Evolutionary conservation across 2,888 invertebrate genomes (phyloP), one percentile per base, ranked within the genome.

Genomic region (Drosophila helvetica): DNA sequence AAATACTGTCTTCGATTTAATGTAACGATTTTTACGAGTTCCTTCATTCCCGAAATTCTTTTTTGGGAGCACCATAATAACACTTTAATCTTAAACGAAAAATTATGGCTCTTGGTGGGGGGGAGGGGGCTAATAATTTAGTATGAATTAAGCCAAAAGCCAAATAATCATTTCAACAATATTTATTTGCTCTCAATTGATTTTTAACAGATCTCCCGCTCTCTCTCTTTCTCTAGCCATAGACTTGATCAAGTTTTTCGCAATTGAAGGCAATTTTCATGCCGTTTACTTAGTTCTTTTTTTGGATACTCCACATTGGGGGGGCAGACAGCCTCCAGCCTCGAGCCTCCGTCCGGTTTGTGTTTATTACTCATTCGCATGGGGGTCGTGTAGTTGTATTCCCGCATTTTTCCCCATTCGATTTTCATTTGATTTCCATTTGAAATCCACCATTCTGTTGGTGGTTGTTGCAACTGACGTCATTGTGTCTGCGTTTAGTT

Each of bases 181-280:
- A 71, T 71, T 71, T 71, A 71, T 71, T 63, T 72, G 71, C 72
- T 71, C n/a, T 27, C 48, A 72, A 72, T 56, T 72, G 71, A 72
- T 71, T 72, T 54, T 72, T 42, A 63, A 63, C 71, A 71, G 71
- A 71, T 17, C 70, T 15, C 9, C 1, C 1, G 43, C 42, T 1
- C 18, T 2, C 10, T 43, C 43, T 43, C 22, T 5, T n/a, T 43
- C 19, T 38, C 33, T 30, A n/a, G 3, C 19, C 17, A 59, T 60
- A 60, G 63, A 77, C 66, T 74, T 83, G 74, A 77, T 80, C 71
- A 79, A 82, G 78, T 79, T 77, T 60, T 73, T 61, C 46, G 51
- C 63, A 62, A 58, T 59, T 19, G 42, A 47, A 22, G 19, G 43
- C 59, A 27, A 52, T 60, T 55, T 56, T 22, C 46, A 42, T 25